Percentiles rank a stretch among this genome's conserved stretches.
Conservation (phyloP, 2,888 invertebrate genomes). For the Rhamnusium bicolor region DNA sequence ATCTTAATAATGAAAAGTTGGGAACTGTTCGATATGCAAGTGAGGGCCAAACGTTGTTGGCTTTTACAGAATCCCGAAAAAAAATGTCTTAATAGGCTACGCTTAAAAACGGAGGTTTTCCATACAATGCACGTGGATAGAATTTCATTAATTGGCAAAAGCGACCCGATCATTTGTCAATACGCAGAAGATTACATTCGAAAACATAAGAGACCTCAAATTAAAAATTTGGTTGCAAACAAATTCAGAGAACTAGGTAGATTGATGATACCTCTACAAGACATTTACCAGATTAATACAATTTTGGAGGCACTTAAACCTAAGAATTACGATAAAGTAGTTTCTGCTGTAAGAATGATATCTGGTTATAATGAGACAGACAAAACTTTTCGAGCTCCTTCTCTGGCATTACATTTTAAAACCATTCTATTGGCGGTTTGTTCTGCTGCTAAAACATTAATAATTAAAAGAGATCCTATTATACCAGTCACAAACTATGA, state of each 20-base stretch:
- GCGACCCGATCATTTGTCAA: conserved; percentile 48
- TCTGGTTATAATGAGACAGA: conserved; percentile 45
- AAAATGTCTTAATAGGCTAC: conserved; percentile 47
- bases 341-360: conserved; percentile 40
- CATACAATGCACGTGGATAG: conserved; percentile 51
- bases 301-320: conserved; percentile 40
- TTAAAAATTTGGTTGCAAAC: conserved; percentile 51
- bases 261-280: conserved; percentile 46
- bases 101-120: conserved; percentile 54
- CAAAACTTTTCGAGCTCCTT: conserved; percentile 49
- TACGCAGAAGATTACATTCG: conserved; percentile 54
- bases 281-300: conserved; percentile 31
- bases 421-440: conserved; percentile 47
- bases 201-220: conserved; percentile 55
- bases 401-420: conserved; percentile 51
- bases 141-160: conserved; percentile 49
- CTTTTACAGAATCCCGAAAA: conserved; percentile 44
- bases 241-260: conserved; percentile 54
- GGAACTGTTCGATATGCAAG: too few relatives aligned
- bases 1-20: too few relatives aligned
- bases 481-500: conserved; percentile 41
- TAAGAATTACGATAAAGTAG: conserved; percentile 41
- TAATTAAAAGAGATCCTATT: conserved; percentile 48
- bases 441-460: conserved; percentile 30
- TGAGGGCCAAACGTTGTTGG: conserved; percentile 42